Percentiles rank a stretch among this genome's conserved stretches.
These are phyloP conservation scores for Lepidonotus clava DNA, from an alignment of 2,888 invertebrate species.

Conservation along the genomic window DNA sequence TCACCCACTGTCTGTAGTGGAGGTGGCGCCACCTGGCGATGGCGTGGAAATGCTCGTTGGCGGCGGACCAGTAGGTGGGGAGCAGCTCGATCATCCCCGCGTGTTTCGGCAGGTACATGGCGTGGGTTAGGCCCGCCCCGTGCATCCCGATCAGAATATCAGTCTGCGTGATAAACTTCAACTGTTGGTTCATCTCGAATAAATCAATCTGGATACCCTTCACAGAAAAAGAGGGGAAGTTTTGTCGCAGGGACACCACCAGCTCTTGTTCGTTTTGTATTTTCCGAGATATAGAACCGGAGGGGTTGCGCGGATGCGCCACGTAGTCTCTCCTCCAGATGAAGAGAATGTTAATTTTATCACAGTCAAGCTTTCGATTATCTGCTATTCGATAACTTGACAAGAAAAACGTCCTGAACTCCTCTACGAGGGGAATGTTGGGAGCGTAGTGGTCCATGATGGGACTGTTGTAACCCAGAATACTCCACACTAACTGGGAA, in stretches of 20 bases:
- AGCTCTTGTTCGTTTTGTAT: slow-evolving; percentile 77
- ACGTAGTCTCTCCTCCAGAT: slow-evolving; percentile 79
- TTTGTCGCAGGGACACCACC: slow-evolving; percentile 65
- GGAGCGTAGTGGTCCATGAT: slow-evolving; percentile 68
- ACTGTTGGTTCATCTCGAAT: slow-evolving; percentile 72
- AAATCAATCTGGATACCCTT: slow-evolving; percentile 74
- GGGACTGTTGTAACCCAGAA: slow-evolving; percentile 75
- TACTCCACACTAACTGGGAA: slow-evolving; percentile 72
- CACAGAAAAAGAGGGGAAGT: slow-evolving; percentile 67
- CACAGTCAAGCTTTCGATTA: slow-evolving; percentile 68
- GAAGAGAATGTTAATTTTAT: slow-evolving; percentile 71
- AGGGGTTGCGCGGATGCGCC: slow-evolving; percentile 78
- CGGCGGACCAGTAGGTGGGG: slow-evolving; percentile 70
- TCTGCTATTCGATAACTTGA: slow-evolving; percentile 63
- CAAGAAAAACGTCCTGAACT: slow-evolving; percentile 76
- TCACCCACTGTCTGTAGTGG: slow-evolving; percentile 75
- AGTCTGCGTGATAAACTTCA: slow-evolving; percentile 70
- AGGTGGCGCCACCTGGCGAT: slow-evolving; percentile 77
- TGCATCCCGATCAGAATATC: slow-evolving; percentile 80
- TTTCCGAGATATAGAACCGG: slow-evolving; percentile 75
- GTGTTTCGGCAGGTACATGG: slow-evolving; percentile 76
- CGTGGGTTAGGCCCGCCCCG: slow-evolving; percentile 78
- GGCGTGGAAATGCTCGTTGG: slow-evolving; percentile 74
- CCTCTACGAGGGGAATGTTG: slow-evolving; percentile 71
- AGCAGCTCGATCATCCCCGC: slow-evolving; percentile 76